Evolutionary conservation across 2,113 vertebrate genomes (phyloP).

Genomic region (Spea bombifrons): DNA sequence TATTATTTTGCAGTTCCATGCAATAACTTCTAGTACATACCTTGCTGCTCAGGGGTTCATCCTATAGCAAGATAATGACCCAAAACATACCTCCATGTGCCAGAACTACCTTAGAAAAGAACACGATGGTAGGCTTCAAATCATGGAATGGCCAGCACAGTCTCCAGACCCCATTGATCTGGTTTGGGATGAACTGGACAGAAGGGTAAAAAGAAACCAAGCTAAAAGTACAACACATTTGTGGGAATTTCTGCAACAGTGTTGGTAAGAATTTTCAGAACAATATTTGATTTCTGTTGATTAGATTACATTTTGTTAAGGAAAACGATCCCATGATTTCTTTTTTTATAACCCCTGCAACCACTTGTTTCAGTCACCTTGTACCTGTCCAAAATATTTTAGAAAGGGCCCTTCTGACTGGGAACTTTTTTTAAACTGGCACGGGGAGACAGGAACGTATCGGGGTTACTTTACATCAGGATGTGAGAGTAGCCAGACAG

Average conservation of each 20-base stretch:
- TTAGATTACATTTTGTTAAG: no score
- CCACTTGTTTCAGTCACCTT: no score
- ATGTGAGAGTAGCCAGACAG: no score
- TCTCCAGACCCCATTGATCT: not conserved
- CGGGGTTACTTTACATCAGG: no score
- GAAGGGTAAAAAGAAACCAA: conserved; percentile 1
- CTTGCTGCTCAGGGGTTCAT: not conserved
- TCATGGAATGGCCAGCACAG: conserved; percentile 8
- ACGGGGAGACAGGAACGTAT: no score
- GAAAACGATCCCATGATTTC: no score
- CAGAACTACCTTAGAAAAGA: conserved; percentile 1
- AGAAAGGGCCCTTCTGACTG: no score
- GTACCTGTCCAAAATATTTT: no score
- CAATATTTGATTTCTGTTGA: no score
- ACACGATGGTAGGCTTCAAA: not conserved
- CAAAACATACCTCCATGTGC: not conserved
- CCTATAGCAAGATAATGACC: not conserved
- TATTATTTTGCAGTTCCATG: not conserved
- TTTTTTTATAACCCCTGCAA: no score
- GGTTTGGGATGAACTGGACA: conserved; percentile 6
- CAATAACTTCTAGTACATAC: not conserved
- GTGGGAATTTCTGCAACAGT: conserved; percentile 9
- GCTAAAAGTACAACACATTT: not conserved
- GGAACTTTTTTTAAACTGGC: no score
- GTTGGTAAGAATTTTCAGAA: not conserved